phyloP scores from a whole-genome alignment of 2,113 vertebrate genomes.

The Thalassarche chlororhynchos region DNA sequence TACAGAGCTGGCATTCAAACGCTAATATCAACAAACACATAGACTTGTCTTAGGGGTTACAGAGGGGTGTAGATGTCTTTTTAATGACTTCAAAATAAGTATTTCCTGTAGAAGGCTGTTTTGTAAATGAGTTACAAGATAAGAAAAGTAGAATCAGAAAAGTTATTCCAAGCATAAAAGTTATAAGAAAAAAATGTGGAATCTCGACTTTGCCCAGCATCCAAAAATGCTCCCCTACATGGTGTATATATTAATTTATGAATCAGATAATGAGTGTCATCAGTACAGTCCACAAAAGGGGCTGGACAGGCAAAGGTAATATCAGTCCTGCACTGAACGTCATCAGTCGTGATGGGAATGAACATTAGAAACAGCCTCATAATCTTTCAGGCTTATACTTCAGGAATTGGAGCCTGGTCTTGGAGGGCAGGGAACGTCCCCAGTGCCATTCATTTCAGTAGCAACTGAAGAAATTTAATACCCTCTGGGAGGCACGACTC shows the following conservation, averaged over 20 bases:
- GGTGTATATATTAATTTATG: not conserved
- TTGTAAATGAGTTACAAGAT: not conserved
- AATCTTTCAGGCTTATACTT: not conserved
- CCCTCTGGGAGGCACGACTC: not conserved
- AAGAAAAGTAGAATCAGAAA: not conserved
- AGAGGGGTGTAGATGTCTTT: not conserved
- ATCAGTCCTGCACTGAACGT: not conserved
- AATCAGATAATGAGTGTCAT: not conserved
- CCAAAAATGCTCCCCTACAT: not conserved
- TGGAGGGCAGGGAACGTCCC: not conserved
- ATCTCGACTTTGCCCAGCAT: not conserved
- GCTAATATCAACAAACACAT: not conserved
- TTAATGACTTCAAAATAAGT: not conserved
- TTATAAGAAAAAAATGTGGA: not conserved
- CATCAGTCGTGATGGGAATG: not conserved
- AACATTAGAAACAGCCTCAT: not conserved
- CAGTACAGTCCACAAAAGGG: not conserved
- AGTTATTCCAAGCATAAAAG: not conserved
- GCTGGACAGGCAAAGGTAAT: not conserved
- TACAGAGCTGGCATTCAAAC: not conserved
- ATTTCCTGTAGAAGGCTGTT: not conserved
- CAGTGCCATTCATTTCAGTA: not conserved
- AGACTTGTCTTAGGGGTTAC: not conserved
- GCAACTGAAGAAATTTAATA: not conserved
- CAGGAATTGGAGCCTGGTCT: not conserved